phyloP scores from a whole-genome alignment of 2,797 vertebrate genomes.

The Botia almorhae region DNA sequence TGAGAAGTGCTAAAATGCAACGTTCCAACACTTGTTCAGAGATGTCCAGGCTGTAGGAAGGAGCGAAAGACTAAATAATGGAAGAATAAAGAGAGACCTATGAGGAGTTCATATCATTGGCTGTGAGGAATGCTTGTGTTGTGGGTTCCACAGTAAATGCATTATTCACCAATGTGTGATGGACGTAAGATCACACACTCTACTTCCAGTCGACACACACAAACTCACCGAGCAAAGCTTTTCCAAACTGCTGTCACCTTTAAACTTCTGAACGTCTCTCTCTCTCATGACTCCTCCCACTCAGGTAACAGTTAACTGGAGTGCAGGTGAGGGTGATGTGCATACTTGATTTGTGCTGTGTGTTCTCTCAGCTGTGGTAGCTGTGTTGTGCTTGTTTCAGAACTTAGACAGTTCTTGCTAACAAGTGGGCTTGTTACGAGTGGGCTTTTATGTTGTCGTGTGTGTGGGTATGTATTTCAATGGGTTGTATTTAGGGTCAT shows the following conservation, averaged over 20 bases:
- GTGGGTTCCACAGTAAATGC: slow-evolving; percentile 23
- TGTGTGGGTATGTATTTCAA: slow-evolving; percentile 26
- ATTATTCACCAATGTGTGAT: slow-evolving; percentile 28
- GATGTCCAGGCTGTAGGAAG: background rate
- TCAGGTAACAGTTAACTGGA: background rate
- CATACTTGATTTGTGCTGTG: background rate
- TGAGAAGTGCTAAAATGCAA: background rate
- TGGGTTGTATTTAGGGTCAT: slow-evolving; percentile 30
- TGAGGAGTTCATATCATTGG: slow-evolving; percentile 54
- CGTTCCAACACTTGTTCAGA: background rate
- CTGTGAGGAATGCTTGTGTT: slow-evolving; percentile 6
- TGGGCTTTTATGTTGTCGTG: slow-evolving; percentile 18
- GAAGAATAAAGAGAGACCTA: background rate
- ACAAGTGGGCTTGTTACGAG: background rate
- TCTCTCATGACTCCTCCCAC: background rate
- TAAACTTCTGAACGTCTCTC: background rate
- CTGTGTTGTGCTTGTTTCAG: background rate
- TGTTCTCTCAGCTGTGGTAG: background rate
- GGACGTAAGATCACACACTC: slow-evolving; percentile 20
- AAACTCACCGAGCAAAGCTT: background rate
- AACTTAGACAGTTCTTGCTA: too few relatives aligned
- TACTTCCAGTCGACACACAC: background rate
- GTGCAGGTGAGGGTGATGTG: background rate
- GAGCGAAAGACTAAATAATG: background rate
- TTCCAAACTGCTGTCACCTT: background rate